Evolutionary conservation across 2,797 vertebrate species (phyloP).

Genomic region (Spea hammondii): DNA sequence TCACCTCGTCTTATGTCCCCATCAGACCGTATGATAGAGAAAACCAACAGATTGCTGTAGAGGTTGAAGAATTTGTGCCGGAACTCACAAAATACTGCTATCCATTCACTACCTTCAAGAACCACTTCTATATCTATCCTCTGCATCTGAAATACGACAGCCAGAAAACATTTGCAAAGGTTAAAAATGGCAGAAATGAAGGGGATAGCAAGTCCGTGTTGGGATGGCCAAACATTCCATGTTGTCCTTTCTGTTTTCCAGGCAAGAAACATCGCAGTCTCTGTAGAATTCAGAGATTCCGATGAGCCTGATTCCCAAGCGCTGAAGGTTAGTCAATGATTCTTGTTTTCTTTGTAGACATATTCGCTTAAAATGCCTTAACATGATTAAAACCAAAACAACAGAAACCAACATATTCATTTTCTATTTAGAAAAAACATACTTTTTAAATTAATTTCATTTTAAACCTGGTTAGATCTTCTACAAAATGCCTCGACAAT

Average conservation of each 20-base stretch:
- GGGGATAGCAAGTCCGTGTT: too few relatives aligned
- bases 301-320: slow-evolving; percentile 80
- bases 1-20: slow-evolving; percentile 88
- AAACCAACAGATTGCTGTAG: slow-evolving; percentile 78
- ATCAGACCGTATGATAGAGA: slow-evolving; percentile 86
- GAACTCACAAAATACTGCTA: slow-evolving; percentile 89
- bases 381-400: too few relatives aligned
- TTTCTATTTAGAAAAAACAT: too few relatives aligned
- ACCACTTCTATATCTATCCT: slow-evolving; percentile 90
- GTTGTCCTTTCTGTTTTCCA: slow-evolving; percentile 55
- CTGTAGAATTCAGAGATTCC: slow-evolving; percentile 88
- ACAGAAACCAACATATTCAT: too few relatives aligned
- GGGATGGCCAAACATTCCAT: neutral
- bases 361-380: too few relatives aligned
- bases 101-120: slow-evolving; percentile 91
- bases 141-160: slow-evolving; percentile 93
- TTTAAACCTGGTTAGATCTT: too few relatives aligned
- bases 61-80: slow-evolving; percentile 91
- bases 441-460: too few relatives aligned
- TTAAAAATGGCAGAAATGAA: slow-evolving; percentile 49
- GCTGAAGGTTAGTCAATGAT: slow-evolving; percentile 76
- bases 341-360: too few relatives aligned
- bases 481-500: too few relatives aligned
- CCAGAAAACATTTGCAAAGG: slow-evolving; percentile 97
- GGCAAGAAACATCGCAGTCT: slow-evolving; percentile 92